Evolutionary conservation across 35 echinoderm and acorn worm species (phyloP).

Genomic region (Eucidaris tribuloides): DNA sequence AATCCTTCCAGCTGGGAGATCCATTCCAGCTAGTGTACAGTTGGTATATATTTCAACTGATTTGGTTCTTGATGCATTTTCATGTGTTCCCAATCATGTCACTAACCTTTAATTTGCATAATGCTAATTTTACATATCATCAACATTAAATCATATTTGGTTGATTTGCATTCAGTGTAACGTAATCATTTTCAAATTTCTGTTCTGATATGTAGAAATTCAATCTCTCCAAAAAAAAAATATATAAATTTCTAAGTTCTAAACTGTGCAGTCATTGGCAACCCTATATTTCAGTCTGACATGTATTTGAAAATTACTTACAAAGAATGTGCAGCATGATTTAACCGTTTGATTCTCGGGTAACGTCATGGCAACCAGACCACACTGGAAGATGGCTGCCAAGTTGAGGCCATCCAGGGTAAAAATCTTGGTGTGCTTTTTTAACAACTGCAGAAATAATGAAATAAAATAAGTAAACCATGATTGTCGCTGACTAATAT

Average conservation of each 20-base stretch:
- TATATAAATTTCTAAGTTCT: neutral
- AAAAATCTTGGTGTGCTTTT: conserved; percentile 70
- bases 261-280: neutral
- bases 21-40: no score
- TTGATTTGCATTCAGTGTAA: neutral
- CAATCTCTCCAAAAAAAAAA: neutral
- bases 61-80: neutral
- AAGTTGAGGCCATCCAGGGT: conserved; percentile 53
- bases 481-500: no score
- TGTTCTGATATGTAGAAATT: neutral
- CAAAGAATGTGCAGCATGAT: conserved; percentile 74
- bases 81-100: neutral
- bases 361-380: conserved; percentile 69
- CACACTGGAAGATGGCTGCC: conserved; percentile 78
- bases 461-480: neutral
- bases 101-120: neutral
- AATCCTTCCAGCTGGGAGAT: no score
- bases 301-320: conserved; percentile 34
- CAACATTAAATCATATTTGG: neutral
- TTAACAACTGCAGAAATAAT: conserved; percentile 56
- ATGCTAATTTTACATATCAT: neutral
- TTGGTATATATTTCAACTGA: no score
- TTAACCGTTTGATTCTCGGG: conserved; percentile 85
- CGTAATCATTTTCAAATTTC: neutral
- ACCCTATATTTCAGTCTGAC: neutral